These are phyloP conservation scores for Cavia porcellus DNA, from an alignment of 2,113 vertebrate genomes.

Conservation along the genomic window DNA sequence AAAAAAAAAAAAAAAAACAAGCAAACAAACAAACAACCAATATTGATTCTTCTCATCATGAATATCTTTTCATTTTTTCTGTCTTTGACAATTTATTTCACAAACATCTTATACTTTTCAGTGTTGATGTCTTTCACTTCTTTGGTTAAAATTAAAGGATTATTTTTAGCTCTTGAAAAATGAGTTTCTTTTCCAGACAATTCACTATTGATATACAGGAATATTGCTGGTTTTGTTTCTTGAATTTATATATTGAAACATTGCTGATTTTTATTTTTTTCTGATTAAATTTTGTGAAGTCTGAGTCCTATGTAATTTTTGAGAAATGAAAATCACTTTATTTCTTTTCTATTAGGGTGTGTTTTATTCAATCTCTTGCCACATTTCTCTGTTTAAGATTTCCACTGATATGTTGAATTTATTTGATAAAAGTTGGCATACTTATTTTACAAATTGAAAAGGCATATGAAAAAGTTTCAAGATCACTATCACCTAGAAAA, in stretches of 20 bases:
- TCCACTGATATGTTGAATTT: neutral
- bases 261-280: neutral
- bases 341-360: neutral
- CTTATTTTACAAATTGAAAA: neutral
- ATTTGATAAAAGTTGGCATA: too few species aligned
- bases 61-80: neutral
- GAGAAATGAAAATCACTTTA: neutral
- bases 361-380: neutral
- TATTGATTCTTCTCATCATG: neutral
- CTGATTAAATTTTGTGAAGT: neutral
- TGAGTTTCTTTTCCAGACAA: neutral
- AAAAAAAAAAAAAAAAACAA: too few species aligned
- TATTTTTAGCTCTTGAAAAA: neutral
- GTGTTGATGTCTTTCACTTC: neutral
- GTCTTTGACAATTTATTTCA: neutral
- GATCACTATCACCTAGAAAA: neutral
- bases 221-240: neutral
- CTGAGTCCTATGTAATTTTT: neutral
- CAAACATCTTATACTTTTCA: neutral
- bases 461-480: neutral
- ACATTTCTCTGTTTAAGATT: neutral
- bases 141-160: neutral
- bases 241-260: neutral
- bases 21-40: neutral
- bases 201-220: neutral